Evolutionary conservation across 2,113 vertebrate species (phyloP).

Genomic region (Sapayoa aenigma): DNA sequence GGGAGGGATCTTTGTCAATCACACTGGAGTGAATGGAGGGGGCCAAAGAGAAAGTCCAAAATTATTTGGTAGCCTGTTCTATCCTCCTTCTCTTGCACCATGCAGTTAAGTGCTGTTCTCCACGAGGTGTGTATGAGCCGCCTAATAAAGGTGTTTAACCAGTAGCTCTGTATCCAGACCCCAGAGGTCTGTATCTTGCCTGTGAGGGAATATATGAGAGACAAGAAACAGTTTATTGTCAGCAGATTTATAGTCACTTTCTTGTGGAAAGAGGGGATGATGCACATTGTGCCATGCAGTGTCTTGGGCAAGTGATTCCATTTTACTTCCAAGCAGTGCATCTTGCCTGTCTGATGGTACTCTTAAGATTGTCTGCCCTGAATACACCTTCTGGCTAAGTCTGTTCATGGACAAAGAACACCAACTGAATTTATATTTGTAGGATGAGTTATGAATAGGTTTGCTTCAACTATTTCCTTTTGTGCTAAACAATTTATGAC

Average conservation of each 20-base stretch:
- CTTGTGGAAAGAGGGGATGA: not conserved
- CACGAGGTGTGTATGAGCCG: not conserved
- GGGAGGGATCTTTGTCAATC: not conserved
- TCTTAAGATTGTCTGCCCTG: not conserved
- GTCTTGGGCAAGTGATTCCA: not conserved
- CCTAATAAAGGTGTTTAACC: not conserved
- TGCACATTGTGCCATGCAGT: not conserved
- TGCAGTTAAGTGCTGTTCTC: not conserved
- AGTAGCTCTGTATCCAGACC: not conserved
- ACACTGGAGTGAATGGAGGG: not conserved
- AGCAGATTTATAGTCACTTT: not conserved
- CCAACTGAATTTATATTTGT: not conserved
- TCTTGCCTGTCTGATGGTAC: not conserved
- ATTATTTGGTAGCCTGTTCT: not conserved
- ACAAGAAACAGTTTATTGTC: not conserved
- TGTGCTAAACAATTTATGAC: not conserved
- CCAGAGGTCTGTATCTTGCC: not conserved
- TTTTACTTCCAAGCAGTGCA: not conserved
- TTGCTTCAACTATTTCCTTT: not conserved
- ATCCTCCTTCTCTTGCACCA: not conserved
- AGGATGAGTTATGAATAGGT: not conserved
- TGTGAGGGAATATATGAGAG: not conserved
- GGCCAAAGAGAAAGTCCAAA: not conserved
- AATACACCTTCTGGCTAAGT: not conserved
- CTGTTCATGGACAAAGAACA: not conserved